A percentile compares a stretch with the other conserved stretches of the same genome.
Evolutionary conservation across 2,888 invertebrate species (phyloP).

Genomic region (Ariolimax columbianus): DNA sequence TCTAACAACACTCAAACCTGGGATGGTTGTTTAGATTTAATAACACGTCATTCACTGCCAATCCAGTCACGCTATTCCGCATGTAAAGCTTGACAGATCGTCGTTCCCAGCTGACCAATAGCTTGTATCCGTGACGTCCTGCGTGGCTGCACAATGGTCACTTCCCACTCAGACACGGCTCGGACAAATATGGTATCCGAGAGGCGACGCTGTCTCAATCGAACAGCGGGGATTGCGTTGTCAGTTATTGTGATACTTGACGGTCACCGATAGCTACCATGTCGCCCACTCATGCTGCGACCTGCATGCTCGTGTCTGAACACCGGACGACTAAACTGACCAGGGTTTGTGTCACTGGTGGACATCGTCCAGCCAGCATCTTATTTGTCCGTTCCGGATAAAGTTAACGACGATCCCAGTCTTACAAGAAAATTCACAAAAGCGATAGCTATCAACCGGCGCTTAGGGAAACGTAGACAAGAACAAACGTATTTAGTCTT

Average conservation of each 20-base stretch:
- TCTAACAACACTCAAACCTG: not conserved
- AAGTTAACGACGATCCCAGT: too few species aligned
- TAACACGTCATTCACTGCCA: not conserved
- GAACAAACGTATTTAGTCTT: too few species aligned
- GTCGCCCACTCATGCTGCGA: not conserved
- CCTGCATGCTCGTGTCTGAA: not conserved
- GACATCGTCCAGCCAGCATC: not conserved
- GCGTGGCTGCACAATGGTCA: slow-evolving; percentile 6
- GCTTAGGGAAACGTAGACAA: too few species aligned
- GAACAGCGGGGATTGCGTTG: not conserved
- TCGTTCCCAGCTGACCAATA: not conserved
- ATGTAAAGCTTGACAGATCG: not conserved
- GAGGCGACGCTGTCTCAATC: not conserved
- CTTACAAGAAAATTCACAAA: too few species aligned
- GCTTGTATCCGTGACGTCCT: not conserved
- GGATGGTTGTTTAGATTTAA: not conserved
- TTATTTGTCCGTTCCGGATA: not conserved
- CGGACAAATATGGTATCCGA: not conserved
- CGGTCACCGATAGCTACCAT: not conserved
- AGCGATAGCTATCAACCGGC: too few species aligned
- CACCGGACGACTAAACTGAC: not conserved
- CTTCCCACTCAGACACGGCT: not conserved
- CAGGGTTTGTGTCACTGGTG: not conserved
- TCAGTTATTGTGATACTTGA: not conserved
- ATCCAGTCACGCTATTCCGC: too few species aligned